phyloP scores from a whole-genome alignment of 1,140 invertebrate genomes.

The Hirudo medicinalis region DNA sequence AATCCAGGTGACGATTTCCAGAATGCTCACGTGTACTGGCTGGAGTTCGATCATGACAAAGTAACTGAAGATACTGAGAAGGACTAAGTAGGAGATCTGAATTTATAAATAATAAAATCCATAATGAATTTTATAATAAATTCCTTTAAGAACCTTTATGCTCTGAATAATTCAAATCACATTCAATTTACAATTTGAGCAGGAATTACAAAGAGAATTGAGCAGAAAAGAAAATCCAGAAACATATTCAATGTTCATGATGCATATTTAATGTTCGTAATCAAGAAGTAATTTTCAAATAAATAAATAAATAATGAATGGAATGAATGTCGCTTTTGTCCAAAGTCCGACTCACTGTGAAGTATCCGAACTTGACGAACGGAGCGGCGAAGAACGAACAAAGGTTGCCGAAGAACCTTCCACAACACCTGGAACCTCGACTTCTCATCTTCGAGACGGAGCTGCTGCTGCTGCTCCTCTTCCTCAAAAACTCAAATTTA shows the following conservation, averaged over 20 bases:
- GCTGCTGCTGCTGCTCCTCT: conserved; percentile 1
- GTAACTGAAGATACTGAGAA: conserved; percentile 25
- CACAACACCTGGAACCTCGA: conserved; percentile 3
- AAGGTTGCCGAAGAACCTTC: conserved; percentile 29
- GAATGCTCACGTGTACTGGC: conserved; percentile 19
- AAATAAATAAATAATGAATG: too few species aligned
- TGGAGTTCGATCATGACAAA: conserved; percentile 24
- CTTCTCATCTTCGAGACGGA: neutral
- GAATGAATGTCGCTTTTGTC: too few species aligned
- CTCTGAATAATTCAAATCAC: too few species aligned
- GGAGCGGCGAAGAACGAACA: conserved; percentile 34
- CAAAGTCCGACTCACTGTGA: conserved; percentile 24
- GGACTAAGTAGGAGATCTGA: conserved; percentile 25
- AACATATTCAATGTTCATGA: too few species aligned
- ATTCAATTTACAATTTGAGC: too few species aligned
- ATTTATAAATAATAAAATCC: neutral
- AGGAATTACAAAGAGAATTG: too few species aligned
- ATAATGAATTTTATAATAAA: too few species aligned
- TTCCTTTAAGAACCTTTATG: too few species aligned
- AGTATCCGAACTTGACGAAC: conserved; percentile 26
- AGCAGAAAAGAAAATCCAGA: too few species aligned
- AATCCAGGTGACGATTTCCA: conserved; percentile 38
- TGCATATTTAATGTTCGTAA: too few species aligned
- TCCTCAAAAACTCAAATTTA: neutral
- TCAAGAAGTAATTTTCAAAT: too few species aligned